Conservation (phyloP, 2,797 vertebrate species). For the Poeciliopsis gracilis region DNA sequence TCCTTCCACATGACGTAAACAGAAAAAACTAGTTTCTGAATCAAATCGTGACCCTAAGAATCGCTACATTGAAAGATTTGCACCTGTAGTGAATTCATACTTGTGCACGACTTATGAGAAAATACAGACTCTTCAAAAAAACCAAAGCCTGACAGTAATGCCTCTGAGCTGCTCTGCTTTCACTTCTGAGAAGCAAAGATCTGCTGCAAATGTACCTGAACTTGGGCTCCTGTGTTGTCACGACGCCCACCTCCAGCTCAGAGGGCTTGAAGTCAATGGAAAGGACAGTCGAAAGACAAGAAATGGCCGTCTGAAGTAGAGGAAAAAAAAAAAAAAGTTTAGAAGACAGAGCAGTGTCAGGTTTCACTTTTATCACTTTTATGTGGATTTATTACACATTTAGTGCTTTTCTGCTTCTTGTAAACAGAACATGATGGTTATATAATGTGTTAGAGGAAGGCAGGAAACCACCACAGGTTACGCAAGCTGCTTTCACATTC, state of each 20-base stretch:
- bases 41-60: too few species aligned
- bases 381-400: not conserved
- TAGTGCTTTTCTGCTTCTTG: not conserved
- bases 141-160: not conserved
- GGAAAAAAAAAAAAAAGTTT: not conserved
- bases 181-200: not conserved
- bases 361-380: not conserved
- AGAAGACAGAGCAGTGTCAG: not conserved
- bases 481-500: slow-evolving; percentile 15
- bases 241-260: slow-evolving; percentile 93
- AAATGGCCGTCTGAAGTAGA: slow-evolving; percentile 87
- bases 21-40: too few species aligned
- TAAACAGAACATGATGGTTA: not conserved
- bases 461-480: slow-evolving; percentile 17
- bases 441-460: not conserved
- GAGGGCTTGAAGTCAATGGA: slow-evolving; percentile 98
- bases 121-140: not conserved
- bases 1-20: too few species aligned
- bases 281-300: slow-evolving; percentile 93
- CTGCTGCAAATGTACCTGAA: slow-evolving; percentile 84
- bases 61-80: too few species aligned
- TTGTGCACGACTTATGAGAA: not conserved
- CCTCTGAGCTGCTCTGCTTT: not conserved
- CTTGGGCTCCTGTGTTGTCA: slow-evolving; percentile 91
- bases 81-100: not conserved